A percentile compares a stretch with the other conserved stretches of the same genome.
These are phyloP conservation scores for Ciconia maguari DNA, from an alignment of 2,113 vertebrate species.

Conservation along the genomic window DNA sequence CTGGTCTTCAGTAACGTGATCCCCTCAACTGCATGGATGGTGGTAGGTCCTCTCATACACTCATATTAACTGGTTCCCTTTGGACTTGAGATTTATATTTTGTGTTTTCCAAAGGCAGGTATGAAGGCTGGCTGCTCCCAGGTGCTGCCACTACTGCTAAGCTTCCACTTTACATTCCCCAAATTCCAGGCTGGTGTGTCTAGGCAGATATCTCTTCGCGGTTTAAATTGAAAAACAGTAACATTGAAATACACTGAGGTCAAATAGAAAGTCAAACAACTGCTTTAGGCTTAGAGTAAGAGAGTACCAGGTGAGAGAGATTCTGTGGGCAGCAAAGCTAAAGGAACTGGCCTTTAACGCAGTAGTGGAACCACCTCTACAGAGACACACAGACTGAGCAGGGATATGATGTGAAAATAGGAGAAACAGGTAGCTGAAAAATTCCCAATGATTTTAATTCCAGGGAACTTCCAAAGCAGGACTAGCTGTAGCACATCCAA, in stretches of 20 bases:
- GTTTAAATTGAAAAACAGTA: constrained; percentile 15
- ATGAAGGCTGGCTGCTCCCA: neutral
- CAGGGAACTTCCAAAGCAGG: neutral
- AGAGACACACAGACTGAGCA: neutral
- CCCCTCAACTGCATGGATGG: neutral
- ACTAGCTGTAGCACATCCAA: neutral
- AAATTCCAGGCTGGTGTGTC: constrained; percentile 19
- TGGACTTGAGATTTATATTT: neutral
- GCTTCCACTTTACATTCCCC: constrained; percentile 40
- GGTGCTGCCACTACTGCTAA: neutral
- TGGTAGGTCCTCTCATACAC: neutral
- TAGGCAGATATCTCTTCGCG: constrained; percentile 8
- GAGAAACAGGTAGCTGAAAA: neutral
- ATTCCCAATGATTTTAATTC: neutral
- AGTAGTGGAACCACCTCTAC: neutral
- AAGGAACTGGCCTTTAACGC: neutral
- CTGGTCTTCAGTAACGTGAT: neutral
- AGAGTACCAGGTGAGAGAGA: neutral
- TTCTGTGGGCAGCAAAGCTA: neutral
- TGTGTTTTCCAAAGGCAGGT: constrained; percentile 4
- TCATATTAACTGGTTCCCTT: neutral
- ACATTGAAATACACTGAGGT: neutral
- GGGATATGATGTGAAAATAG: neutral
- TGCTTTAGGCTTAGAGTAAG: neutral
- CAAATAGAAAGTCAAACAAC: neutral